Evolutionary conservation across 1,140 invertebrate species (phyloP).

Genomic region (Polypedilum pembai): DNA sequence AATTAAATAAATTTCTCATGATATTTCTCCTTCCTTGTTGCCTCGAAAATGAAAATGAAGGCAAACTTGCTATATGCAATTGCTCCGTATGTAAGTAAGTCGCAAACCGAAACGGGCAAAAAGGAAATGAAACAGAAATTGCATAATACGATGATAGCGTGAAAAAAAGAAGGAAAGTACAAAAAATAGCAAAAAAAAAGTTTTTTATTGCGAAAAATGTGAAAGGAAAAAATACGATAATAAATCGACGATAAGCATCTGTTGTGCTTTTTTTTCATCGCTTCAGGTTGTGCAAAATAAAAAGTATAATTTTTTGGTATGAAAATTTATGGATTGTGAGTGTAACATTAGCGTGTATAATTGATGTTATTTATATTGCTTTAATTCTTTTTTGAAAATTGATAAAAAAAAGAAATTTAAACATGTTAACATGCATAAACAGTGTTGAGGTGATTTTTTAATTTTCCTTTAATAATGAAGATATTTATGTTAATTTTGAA

Average conservation of each 20-base stretch:
- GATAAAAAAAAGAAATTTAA: background rate
- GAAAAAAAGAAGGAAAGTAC: background rate
- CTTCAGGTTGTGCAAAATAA: background rate
- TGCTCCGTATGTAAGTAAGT: background rate
- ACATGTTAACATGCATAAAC: background rate
- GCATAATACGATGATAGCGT: slow-evolving; percentile 17
- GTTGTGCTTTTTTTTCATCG: background rate
- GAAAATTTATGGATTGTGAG: slow-evolving; percentile 6
- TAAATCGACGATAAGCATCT: slow-evolving; percentile 17
- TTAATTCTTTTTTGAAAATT: background rate
- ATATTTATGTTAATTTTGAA: no score
- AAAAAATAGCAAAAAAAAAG: background rate
- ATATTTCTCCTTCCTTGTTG: background rate
- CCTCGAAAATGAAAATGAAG: background rate
- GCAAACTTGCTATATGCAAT: background rate
- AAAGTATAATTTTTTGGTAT: background rate
- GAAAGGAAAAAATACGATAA: slow-evolving; percentile 18
- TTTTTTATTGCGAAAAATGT: slow-evolving; percentile 14
- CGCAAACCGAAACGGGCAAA: background rate
- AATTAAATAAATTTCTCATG: slow-evolving; percentile 20
- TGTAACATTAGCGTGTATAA: slow-evolving; percentile 17
- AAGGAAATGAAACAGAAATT: background rate
- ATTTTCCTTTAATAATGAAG: no score
- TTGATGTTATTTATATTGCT: background rate
- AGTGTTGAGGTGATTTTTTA: no score